Base-by-base conservation (phyloP, 2,797 vertebrate species). In the Catostomus latipinnis region DNA sequence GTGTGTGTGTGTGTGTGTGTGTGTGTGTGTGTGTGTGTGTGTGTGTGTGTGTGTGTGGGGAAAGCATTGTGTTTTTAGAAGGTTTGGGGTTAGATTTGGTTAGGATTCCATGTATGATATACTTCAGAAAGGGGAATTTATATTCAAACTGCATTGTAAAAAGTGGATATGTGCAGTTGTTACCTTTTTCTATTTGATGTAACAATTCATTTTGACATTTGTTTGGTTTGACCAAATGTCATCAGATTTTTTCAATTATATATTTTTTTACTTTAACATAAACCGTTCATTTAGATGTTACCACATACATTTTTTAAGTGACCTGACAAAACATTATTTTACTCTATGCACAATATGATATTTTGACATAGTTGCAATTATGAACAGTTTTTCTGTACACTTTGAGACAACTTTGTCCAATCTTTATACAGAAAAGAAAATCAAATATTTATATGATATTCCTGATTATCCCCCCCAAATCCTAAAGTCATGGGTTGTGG, bases 81-180 rank as follows among this genome's bases (percentile, higher is more conserved):
- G 34, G 34, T 34, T 34, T 66, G 10, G 13, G 72, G 22, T 71
- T 78, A 53, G 12, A 54, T 52, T 43, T 60, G 10, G 13, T 69
- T 58, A 18, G 22, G 34, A 34, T 11, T 68, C 11, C 6, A 52
- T 16, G 46, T 9, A 12, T 2, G 13, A 16, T 60, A 14, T 43
- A 50, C 18, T 52, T 76, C 57, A 34, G 1, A 65, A 71, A 65
- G 48, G 60, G 62, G 16, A 49, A 61, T 78, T 61, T 46, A 46
- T 13, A 34, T 43, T 52, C 2, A 13, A 53, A 22, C 1, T 6
- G 8, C 62, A 3, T 34, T 34, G 34, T 34, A 34, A 34, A 34
- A 16, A 52, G 45, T 45, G 14, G 54, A 63, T 46, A 63, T 52
- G 13, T 8, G 7, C 11, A 50, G 6, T 60, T n/a, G 6, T 62